A percentile compares a stretch with the other conserved stretches of the same genome.
Evolutionary conservation across 2,888 invertebrate genomes (phyloP).

Genomic region (Pteria penguin): DNA sequence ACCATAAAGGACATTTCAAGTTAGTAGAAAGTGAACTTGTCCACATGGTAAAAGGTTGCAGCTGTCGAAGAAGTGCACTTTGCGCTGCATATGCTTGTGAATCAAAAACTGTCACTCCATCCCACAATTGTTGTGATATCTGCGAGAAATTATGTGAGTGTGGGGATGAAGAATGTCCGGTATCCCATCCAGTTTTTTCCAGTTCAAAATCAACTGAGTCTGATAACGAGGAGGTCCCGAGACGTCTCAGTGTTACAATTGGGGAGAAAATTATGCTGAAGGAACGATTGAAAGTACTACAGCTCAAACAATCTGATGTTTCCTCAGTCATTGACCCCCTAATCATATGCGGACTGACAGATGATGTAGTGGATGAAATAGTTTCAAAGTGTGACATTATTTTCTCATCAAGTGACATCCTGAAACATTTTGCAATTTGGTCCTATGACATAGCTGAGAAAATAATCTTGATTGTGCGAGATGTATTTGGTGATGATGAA

Average conservation of each 20-base stretch:
- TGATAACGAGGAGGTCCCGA: background rate
- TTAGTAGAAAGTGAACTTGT: no score
- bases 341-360: slow-evolving; percentile 31
- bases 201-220: background rate
- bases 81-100: slow-evolving; percentile 5
- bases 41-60: slow-evolving; percentile 21
- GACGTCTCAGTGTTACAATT: no score
- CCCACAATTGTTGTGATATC: slow-evolving; percentile 46
- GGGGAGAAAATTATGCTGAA: no score
- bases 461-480: slow-evolving; percentile 1
- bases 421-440: no score
- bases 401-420: no score
- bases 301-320: no score
- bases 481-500: slow-evolving; percentile 21
- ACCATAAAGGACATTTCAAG: slow-evolving; percentile 37
- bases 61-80: slow-evolving; percentile 25
- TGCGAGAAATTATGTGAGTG: slow-evolving; percentile 37
- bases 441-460: slow-evolving; percentile 9
- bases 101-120: background rate
- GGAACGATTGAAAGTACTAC: no score
- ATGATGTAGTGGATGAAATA: slow-evolving; percentile 25
- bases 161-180: slow-evolving; percentile 33
- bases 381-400: slow-evolving; percentile 13
- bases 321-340: no score
- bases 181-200: background rate